Evolutionary conservation across 92 coral and sea anemone genomes (phyloP).

Genomic region (Palythoa heliodiscus): DNA sequence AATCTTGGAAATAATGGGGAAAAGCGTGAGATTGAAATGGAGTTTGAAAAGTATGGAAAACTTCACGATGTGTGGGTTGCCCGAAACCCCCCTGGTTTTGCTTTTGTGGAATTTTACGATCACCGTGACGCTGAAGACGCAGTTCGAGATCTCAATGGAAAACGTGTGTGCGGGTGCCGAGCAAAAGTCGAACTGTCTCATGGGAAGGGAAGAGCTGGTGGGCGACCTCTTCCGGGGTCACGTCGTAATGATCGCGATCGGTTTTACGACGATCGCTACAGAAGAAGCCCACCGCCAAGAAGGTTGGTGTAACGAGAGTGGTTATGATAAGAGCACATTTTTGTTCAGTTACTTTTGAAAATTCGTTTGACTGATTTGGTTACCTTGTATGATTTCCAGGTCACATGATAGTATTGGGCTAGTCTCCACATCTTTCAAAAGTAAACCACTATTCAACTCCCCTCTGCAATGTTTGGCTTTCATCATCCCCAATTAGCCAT

Average conservation of each 20-base stretch:
- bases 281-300: conserved; percentile 42
- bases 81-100: conserved; percentile 98
- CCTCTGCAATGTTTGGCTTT: conserved; percentile 47
- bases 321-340: neutral
- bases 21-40: conserved; percentile 81
- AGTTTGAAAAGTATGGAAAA: conserved; percentile 77
- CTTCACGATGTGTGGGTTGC: conserved; percentile 98
- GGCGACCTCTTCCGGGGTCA: conserved; percentile 51
- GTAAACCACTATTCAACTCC: conserved; percentile 39
- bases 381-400: conserved; percentile 48
- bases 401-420: conserved; percentile 31
- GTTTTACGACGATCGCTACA: neutral
- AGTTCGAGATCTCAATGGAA: conserved; percentile 71
- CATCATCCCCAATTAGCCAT: conserved; percentile 48
- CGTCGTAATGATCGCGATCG: conserved; percentile 41
- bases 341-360: conserved; percentile 12
- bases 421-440: conserved; percentile 42
- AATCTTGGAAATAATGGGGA: conserved; percentile 76
- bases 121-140: conserved; percentile 94
- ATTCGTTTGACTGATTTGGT: conserved; percentile 30
- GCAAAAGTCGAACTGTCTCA: conserved; percentile 82
- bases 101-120: conserved; percentile 89
- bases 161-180: conserved; percentile 75
- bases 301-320: neutral
- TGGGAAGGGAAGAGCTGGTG: conserved; percentile 64